These are phyloP conservation scores for Esperia sulphurella DNA, from an alignment of 2,888 invertebrate genomes.

Conservation along the genomic window DNA sequence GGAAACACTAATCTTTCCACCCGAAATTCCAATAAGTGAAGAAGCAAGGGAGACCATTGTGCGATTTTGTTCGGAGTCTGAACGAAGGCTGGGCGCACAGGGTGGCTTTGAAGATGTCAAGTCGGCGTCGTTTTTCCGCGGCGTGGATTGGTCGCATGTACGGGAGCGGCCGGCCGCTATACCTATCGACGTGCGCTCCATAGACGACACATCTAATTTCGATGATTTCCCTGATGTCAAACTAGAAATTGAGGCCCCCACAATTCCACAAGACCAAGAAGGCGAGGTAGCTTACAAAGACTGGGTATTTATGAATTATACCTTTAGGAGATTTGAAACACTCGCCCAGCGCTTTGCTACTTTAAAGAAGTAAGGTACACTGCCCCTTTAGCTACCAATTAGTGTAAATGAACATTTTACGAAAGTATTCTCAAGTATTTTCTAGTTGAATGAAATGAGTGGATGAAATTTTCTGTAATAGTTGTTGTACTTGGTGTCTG, in stretches of 20 bases:
- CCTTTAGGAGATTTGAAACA: conserved; percentile 99
- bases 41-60: conserved; percentile 97
- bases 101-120: conserved; percentile 97
- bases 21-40: conserved; percentile 99
- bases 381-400: background rate
- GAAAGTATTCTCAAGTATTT: too few relatives aligned
- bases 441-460: too few relatives aligned
- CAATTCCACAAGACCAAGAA: conserved; percentile 86
- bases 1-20: conserved; percentile 98
- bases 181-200: conserved; percentile 97
- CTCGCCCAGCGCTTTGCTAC: conserved; percentile 93
- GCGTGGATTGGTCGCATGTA: conserved; percentile 99
- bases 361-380: conserved; percentile 86
- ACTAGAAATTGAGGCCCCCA: conserved; percentile 96
- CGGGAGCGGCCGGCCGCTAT: conserved; percentile 99
- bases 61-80: conserved; percentile 98
- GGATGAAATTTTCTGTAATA: too few relatives aligned
- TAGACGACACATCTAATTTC: conserved; percentile 99
- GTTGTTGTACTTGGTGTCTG: too few relatives aligned
- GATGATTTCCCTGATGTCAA: conserved; percentile 99
- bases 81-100: conserved; percentile 91
- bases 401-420: too few relatives aligned
- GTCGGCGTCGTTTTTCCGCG: conserved; percentile 95
- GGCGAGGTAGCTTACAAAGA: conserved; percentile 96
- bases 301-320: conserved; percentile 99